Conservation (phyloP, 1,140 invertebrate species). For the Bilobella aurantiaca region DNA sequence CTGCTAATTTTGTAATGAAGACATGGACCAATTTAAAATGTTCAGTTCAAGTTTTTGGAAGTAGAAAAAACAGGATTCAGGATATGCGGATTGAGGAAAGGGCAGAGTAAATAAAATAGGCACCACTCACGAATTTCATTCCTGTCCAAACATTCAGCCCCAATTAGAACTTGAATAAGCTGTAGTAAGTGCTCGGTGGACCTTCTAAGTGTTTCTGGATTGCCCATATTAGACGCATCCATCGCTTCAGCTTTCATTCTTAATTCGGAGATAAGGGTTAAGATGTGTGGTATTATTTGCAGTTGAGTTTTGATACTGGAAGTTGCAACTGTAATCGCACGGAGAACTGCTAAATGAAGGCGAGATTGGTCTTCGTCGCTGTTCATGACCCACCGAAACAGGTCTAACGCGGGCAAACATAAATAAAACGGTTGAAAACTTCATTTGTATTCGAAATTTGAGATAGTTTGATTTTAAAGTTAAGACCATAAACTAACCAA, state of each 20-base stretch:
- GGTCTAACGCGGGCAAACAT: slow-evolving; percentile 19
- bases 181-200: slow-evolving; percentile 21
- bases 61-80: too few species aligned
- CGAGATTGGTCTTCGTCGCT: slow-evolving; percentile 24
- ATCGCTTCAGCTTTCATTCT: slow-evolving; percentile 10
- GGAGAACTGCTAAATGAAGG: slow-evolving; percentile 24
- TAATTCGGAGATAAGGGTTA: slow-evolving; percentile 30
- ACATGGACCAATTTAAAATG: too few species aligned
- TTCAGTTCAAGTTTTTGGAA: too few species aligned
- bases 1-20: too few species aligned
- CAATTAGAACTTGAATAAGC: slow-evolving; percentile 30
- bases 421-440: too few species aligned
- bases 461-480: not conserved
- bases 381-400: slow-evolving; percentile 26
- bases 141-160: slow-evolving; percentile 22
- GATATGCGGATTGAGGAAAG: too few species aligned
- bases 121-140: slow-evolving; percentile 33
- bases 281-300: slow-evolving; percentile 29
- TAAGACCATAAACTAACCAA: slow-evolving; percentile 21
- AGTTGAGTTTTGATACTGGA: slow-evolving; percentile 21
- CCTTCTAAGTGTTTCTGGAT: not conserved
- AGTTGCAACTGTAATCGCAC: slow-evolving; percentile 20
- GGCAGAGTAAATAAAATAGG: not conserved
- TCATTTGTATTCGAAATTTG: not conserved
- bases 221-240: not conserved